Base-by-base conservation (phyloP, 1,140 invertebrate species). In the Diorhabda carinulata region DNA sequence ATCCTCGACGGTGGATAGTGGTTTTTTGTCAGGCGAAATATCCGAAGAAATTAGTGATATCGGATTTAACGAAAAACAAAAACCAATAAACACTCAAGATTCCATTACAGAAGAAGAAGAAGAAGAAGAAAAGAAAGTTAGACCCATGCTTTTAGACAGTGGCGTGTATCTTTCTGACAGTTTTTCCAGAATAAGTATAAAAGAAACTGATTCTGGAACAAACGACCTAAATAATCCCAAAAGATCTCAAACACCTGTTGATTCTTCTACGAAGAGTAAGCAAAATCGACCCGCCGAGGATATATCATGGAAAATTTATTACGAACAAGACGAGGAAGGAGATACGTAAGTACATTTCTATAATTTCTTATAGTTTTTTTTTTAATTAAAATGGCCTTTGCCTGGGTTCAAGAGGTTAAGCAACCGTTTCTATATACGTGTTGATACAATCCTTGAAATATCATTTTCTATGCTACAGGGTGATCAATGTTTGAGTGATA, bases 301-400 rank as follows among this genome's bases (percentile, higher is more conserved):
- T 57, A 71, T 77, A 43, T 76, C 82, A 45, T 87, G 86, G 84
- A 81, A 87, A 79, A 78, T 85, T 71, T 87, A 86, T 68, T 89
- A 86, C 76, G 79, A 84, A 68, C 87, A 87, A 73, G 87, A 90
- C 76, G 86, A 89, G 67, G 88, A 90, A 72, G 90, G 90, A 58
- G 89, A 91, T 77, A 91, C 89, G 88, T 90, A 84, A 89, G 88
- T 89, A 62, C 47, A 58, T 70, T 69, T 67, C 52, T 10, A 52
- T 58, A 57, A 67, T 70, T 66, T 66, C 44, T 9, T 25, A n/a
- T 57, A 61, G 57, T 61, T 61, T 70, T 67, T 70, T 66, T 65
- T 57, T 57, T 72, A 61, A 60, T 67, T 67, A 8, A 45, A 45
- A 67, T 42, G 10, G 10, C 57, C 57, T 58, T 67, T 65, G 64